A percentile compares a stretch with the other conserved stretches of the same genome.
Conservation (phyloP, 2,888 invertebrate genomes). For the Syritta pipiens region DNA sequence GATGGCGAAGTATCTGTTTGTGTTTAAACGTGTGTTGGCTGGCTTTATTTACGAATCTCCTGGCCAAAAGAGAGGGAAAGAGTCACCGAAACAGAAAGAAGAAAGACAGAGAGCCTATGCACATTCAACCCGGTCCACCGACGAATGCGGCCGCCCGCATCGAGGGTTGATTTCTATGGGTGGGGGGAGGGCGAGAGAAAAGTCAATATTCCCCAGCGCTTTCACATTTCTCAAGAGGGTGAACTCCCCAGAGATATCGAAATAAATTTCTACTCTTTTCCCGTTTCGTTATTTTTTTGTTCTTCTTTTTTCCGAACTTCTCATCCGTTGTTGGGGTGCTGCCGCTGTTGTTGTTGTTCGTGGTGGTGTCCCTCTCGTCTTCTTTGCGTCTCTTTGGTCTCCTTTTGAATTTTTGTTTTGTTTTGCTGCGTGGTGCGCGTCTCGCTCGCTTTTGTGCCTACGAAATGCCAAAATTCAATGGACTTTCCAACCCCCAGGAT, state of each 20-base stretch:
- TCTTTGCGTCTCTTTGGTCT: conserved; percentile 9
- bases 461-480: conserved; percentile 52
- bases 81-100: too few relatives aligned
- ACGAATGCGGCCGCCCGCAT: conserved; percentile 33
- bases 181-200: conserved; percentile 57
- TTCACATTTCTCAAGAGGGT: conserved; percentile 73
- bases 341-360: conserved; percentile 16
- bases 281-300: conserved; percentile 35
- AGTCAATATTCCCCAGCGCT: conserved; percentile 71
- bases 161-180: conserved; percentile 64
- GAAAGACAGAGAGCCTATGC: too few relatives aligned
- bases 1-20: conserved; percentile 17
- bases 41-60: conserved; percentile 47
- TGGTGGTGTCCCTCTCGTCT: conserved; percentile 19
- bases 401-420: conserved; percentile 16
- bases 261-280: conserved; percentile 65
- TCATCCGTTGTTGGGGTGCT: conserved; percentile 5
- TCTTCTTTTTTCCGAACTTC: conserved; percentile 10
- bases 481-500: conserved; percentile 41
- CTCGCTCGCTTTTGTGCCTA: conserved; percentile 56
- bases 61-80: conserved; percentile 56
- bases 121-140: conserved; percentile 52
- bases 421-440: conserved; percentile 19
- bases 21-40: conserved; percentile 18
- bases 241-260: conserved; percentile 72